These are phyloP conservation scores for Apteryx mantelli DNA, from an alignment of 2,113 vertebrate species.

Conservation along the genomic window DNA sequence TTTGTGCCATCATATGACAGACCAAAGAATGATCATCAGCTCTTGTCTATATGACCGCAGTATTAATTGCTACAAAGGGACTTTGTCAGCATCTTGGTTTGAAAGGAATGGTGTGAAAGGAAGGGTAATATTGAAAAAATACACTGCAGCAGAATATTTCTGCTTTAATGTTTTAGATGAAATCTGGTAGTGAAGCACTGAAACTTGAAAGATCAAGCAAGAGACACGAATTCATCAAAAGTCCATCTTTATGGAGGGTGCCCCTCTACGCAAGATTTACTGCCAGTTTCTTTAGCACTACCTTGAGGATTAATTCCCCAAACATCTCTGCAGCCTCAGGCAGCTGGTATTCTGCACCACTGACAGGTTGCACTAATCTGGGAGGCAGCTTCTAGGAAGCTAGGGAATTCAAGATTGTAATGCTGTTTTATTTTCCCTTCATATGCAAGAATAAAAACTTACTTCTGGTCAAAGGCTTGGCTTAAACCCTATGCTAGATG, in stretches of 20 bases:
- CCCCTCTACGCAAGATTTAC: neutral
- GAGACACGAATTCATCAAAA: neutral
- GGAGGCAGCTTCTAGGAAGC: neutral
- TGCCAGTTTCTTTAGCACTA: neutral
- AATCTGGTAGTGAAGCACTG: accelerated
- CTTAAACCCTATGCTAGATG: accelerated
- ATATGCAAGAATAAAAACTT: neutral
- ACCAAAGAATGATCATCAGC: neutral
- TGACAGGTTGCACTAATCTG: neutral
- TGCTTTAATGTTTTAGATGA: neutral
- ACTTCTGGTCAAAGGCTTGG: neutral
- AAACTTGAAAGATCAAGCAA: neutral
- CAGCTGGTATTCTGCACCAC: neutral
- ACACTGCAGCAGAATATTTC: neutral
- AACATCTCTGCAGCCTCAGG: neutral
- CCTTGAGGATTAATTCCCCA: neutral
- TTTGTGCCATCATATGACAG: neutral
- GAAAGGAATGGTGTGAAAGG: neutral
- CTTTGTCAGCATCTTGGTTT: neutral
- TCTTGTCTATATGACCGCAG: neutral
- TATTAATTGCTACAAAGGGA: neutral
- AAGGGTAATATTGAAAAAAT: neutral
- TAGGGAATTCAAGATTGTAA: neutral
- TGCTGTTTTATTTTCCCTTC: neutral
- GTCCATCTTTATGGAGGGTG: neutral